Conservation (phyloP, 2,113 vertebrate species). For the Psittacula cyanocephala region DNA sequence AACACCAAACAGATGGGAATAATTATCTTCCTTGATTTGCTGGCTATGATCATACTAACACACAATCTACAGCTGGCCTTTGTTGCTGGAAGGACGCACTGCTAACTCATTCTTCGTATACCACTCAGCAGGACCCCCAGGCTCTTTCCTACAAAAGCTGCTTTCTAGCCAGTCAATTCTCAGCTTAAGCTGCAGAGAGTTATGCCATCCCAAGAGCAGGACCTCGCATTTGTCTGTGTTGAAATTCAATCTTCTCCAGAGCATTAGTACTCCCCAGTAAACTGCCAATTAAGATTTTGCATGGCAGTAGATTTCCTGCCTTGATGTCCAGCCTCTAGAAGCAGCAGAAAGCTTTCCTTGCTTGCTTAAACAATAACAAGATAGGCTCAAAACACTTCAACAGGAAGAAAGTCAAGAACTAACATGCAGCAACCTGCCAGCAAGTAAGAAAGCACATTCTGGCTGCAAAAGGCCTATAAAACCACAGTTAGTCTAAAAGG, state of each 20-base stretch:
- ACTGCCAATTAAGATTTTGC: neutral
- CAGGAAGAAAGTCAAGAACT: neutral
- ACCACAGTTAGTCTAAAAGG: neutral
- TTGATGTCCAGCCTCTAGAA: neutral
- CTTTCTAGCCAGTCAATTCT: neutral
- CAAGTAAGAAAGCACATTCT: neutral
- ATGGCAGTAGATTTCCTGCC: neutral
- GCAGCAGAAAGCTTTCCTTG: neutral
- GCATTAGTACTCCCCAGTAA: neutral
- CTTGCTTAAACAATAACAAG: neutral
- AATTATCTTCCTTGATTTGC: neutral
- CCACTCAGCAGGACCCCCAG: neutral
- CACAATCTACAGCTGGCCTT: neutral
- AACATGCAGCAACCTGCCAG: neutral
- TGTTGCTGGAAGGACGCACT: neutral
- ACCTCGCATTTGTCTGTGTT: neutral
- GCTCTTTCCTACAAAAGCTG: neutral
- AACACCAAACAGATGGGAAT: neutral
- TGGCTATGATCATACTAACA: neutral
- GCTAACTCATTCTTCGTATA: neutral
- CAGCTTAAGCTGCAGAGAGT: neutral
- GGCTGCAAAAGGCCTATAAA: neutral
- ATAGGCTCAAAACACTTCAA: neutral
- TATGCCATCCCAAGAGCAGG: neutral
- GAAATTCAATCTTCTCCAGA: neutral